A percentile compares a stretch with the other conserved stretches of the same genome.
These are phyloP conservation scores for Auanema sp. DNA, from an alignment of 2,888 invertebrate genomes.

Conservation along the genomic window DNA sequence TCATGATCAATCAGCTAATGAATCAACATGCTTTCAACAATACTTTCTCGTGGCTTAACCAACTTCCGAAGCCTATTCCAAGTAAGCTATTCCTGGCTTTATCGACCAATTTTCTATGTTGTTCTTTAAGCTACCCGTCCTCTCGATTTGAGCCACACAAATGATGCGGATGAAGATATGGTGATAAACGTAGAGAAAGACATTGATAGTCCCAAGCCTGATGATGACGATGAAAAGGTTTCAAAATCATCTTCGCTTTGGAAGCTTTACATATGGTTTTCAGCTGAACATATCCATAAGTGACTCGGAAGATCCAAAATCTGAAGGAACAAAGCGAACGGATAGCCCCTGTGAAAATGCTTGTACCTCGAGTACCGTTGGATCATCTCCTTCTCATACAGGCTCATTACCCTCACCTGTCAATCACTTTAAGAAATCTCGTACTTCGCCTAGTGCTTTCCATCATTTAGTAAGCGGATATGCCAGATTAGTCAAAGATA, in stretches of 20 bases:
- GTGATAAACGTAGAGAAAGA: slow-evolving; percentile 20
- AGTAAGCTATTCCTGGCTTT: slow-evolving; percentile 16
- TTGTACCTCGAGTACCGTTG: slow-evolving; percentile 7
- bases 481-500: not conserved
- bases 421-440: slow-evolving; percentile 17
- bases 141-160: slow-evolving; percentile 9
- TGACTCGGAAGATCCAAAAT: slow-evolving; percentile 18
- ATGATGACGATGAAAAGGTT: slow-evolving; percentile 17
- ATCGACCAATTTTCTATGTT: not conserved
- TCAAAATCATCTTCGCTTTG: not conserved
- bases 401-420: slow-evolving; percentile 12
- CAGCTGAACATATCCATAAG: slow-evolving; percentile 4
- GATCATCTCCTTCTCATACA: slow-evolving; percentile 7
- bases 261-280: not conserved
- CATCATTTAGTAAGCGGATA: slow-evolving; percentile 17
- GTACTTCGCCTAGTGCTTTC: slow-evolving; percentile 17
- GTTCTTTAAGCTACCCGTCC: slow-evolving; percentile 16
- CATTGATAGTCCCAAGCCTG: slow-evolving; percentile 7
- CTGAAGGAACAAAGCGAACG: slow-evolving; percentile 14
- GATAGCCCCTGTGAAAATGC: slow-evolving; percentile 8
- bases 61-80: slow-evolving; percentile 36
- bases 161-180: slow-evolving; percentile 12
- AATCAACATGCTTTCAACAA: slow-evolving; percentile 15
- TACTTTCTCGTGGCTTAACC: slow-evolving; percentile 20
- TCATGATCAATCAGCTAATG: slow-evolving; percentile 25